Evolutionary conservation across 2,888 invertebrate genomes (phyloP).

Genomic region (Adela reaumurella): DNA sequence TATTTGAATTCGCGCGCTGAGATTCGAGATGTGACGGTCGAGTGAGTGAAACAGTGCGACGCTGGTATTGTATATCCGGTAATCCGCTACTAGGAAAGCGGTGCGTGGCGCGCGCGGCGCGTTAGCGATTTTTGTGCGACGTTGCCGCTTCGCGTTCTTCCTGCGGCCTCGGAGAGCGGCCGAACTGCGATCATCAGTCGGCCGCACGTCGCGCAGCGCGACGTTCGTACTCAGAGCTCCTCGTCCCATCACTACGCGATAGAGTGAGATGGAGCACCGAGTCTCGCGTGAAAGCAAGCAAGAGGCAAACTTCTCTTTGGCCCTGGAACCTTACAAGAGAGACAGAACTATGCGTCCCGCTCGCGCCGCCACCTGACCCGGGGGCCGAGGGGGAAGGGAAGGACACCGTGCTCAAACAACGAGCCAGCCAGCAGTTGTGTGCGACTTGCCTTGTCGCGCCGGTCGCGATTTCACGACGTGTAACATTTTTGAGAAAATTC

Average conservation of each 20-base stretch:
- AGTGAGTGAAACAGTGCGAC: too few relatives aligned
- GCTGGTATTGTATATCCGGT: too few relatives aligned
- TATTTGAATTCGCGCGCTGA: too few relatives aligned
- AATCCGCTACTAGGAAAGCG: background rate
- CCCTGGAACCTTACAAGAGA: constrained; percentile 16
- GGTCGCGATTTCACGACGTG: background rate
- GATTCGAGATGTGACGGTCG: too few relatives aligned
- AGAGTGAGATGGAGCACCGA: constrained; percentile 26
- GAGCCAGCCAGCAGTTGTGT: background rate
- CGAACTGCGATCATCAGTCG: constrained; percentile 40
- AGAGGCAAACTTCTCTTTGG: constrained; percentile 9
- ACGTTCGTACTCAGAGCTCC: constrained; percentile 46
- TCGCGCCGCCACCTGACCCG: constrained; percentile 54
- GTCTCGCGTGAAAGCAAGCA: constrained; percentile 19
- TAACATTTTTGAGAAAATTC: too few relatives aligned
- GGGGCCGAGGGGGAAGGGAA: constrained; percentile 19
- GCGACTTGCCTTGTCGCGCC: too few relatives aligned
- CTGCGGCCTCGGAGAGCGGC: constrained; percentile 13
- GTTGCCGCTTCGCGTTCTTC: constrained; percentile 33
- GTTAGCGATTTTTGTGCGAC: constrained; percentile 25
- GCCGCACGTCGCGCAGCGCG: constrained; percentile 54
- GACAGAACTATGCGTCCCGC: constrained; percentile 18
- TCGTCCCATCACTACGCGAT: constrained; percentile 30
- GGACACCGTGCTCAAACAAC: constrained; percentile 53
- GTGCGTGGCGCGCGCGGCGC: background rate